Percentiles rank a stretch among this genome's conserved stretches.
phyloP scores from a whole-genome alignment of 2,113 vertebrate species.

The Pelecanoides urinatrix region DNA sequence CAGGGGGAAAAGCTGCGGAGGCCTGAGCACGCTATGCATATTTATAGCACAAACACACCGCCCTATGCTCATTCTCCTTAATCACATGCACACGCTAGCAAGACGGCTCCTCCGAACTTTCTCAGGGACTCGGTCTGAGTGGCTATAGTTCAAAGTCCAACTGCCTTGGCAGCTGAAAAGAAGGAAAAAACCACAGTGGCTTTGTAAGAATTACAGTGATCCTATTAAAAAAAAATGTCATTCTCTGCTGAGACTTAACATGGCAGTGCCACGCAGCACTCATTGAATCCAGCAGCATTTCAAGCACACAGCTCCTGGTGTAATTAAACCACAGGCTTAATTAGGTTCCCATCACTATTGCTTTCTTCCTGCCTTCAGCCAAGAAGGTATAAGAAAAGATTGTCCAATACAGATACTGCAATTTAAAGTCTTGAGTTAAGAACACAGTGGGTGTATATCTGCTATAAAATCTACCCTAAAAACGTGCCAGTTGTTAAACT shows the following conservation, averaged over 20 bases:
- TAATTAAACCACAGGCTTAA: slow-evolving; percentile 50
- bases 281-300: slow-evolving; percentile 20
- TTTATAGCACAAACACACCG: slow-evolving; percentile 26
- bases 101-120: not conserved
- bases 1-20: not conserved
- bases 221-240: not conserved
- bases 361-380: slow-evolving; percentile 35
- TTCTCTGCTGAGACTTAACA: slow-evolving; percentile 12
- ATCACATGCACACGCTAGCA: not conserved
- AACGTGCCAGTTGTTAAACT: slow-evolving; percentile 56
- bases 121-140: not conserved
- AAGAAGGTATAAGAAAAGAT: slow-evolving; percentile 46
- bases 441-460: slow-evolving; percentile 45
- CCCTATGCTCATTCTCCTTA: not conserved
- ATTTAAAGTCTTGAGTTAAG: slow-evolving; percentile 30
- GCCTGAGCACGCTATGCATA: not conserved
- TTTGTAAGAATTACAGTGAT: slow-evolving; percentile 50
- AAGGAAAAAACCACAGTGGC: slow-evolving; percentile 14
- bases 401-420: slow-evolving; percentile 49
- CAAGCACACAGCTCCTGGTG: slow-evolving; percentile 8
- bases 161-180: slow-evolving; percentile 32
- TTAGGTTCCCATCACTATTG: slow-evolving; percentile 43
- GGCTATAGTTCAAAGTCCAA: slow-evolving; percentile 49
- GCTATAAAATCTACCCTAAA: slow-evolving; percentile 52
- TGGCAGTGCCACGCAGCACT: slow-evolving; percentile 23